Evolutionary conservation across 2,888 invertebrate genomes (phyloP).

Genomic region (Chouioia cunea): DNA sequence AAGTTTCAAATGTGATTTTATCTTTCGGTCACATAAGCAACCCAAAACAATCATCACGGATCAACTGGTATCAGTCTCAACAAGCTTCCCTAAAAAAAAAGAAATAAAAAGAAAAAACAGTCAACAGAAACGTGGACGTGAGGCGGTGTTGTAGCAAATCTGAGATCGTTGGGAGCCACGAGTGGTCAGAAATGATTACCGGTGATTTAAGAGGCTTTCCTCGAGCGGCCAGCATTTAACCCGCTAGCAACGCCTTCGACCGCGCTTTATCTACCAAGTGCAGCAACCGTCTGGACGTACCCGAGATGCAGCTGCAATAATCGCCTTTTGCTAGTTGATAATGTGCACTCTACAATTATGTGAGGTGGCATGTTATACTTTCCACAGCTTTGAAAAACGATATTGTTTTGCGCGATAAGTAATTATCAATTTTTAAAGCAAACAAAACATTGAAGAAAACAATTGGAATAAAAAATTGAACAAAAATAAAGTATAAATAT

Average conservation of each 20-base stretch:
- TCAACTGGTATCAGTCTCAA: slow-evolving; percentile 24
- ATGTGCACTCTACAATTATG: slow-evolving; percentile 32
- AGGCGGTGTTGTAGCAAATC: slow-evolving; percentile 7
- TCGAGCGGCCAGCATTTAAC: slow-evolving; percentile 55
- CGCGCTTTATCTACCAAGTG: slow-evolving; percentile 61
- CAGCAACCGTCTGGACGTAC: slow-evolving; percentile 53
- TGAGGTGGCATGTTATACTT: too few relatives aligned
- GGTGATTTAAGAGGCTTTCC: slow-evolving; percentile 58
- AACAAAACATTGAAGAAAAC: too few relatives aligned
- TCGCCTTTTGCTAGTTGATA: slow-evolving; percentile 40
- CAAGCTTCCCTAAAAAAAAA: slow-evolving; percentile 12
- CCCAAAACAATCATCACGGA: slow-evolving; percentile 41
- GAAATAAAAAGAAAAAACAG: neutral
- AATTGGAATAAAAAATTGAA: too few relatives aligned
- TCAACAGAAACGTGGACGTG: neutral
- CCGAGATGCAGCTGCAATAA: slow-evolving; percentile 40
- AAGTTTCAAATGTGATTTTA: too few relatives aligned
- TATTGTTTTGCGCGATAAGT: too few relatives aligned
- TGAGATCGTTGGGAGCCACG: slow-evolving; percentile 43
- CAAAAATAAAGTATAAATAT: too few relatives aligned
- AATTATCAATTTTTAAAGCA: too few relatives aligned
- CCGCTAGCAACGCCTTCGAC: slow-evolving; percentile 41
- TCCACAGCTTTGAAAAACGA: too few relatives aligned
- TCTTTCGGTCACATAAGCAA: too few relatives aligned
- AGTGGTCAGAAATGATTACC: slow-evolving; percentile 60